phyloP scores from a whole-genome alignment of 2,888 invertebrate genomes.

The Eudemis profundana region DNA sequence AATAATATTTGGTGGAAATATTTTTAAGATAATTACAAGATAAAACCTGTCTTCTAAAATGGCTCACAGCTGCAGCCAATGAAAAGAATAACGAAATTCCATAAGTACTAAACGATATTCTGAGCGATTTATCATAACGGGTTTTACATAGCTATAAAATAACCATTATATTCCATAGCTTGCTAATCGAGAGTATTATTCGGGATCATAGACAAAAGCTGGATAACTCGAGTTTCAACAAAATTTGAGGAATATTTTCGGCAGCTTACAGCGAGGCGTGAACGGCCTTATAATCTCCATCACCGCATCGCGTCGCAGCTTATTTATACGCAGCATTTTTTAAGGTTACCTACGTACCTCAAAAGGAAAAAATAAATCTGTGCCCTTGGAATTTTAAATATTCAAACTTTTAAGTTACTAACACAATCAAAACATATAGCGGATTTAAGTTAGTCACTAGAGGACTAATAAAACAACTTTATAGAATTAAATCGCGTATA shows the following conservation, averaged over 20 bases:
- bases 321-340: not conserved
- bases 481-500: too few species aligned
- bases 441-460: too few species aligned
- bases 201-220: slow-evolving; percentile 7
- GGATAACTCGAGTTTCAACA: not conserved
- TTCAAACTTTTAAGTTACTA: too few species aligned
- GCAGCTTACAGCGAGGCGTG: slow-evolving; percentile 5
- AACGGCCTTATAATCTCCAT: slow-evolving; percentile 13
- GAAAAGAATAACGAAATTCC: not conserved
- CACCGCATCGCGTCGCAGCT: not conserved
- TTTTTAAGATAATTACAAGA: not conserved
- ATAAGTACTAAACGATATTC: not conserved
- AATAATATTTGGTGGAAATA: not conserved
- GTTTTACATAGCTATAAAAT: not conserved
- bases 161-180: not conserved
- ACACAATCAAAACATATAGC: too few species aligned
- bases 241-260: slow-evolving; percentile 21
- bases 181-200: slow-evolving; percentile 13
- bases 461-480: too few species aligned
- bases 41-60: not conserved
- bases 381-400: too few species aligned
- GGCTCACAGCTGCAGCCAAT: not conserved
- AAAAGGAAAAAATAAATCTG: too few species aligned
- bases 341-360: too few species aligned
- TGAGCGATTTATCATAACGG: not conserved